Evolutionary conservation across 2,888 invertebrate genomes (phyloP), one percentile per base, ranked within the genome.

Genomic region (Amaurobius ferox): DNA sequence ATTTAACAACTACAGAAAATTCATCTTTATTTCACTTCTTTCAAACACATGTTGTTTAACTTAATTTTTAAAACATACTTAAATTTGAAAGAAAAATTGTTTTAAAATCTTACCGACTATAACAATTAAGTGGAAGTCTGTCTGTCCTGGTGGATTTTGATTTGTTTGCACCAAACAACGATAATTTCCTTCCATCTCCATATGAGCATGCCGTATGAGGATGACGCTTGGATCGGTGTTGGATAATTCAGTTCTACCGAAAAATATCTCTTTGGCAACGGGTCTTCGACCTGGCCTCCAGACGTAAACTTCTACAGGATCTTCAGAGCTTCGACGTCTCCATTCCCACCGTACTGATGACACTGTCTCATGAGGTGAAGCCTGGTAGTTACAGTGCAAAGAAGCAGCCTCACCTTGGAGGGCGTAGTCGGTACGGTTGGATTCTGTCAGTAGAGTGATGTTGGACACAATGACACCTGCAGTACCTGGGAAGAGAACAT

Each of bases 21-120:
- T n/a, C n/a, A n/a, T n/a, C n/a, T n/a, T n/a, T n/a, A n/a, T n/a
- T n/a, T n/a, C n/a, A n/a, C n/a, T n/a, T n/a, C n/a, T n/a, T n/a
- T n/a, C n/a, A n/a, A n/a, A n/a, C n/a, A n/a, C n/a, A n/a, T n/a
- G n/a, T n/a, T n/a, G n/a, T n/a, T n/a, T n/a, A n/a, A n/a, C n/a
- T n/a, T n/a, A n/a, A n/a, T n/a, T n/a, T n/a, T n/a, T n/a, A n/a
- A n/a, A n/a, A n/a, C n/a, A n/a, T n/a, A n/a, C n/a, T n/a, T n/a
- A n/a, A n/a, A n/a, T n/a, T n/a, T n/a, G n/a, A n/a, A n/a, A n/a
- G n/a, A n/a, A n/a, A n/a, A n/a, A n/a, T n/a, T n/a, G n/a, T n/a
- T n/a, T n/a, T n/a, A n/a, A n/a, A n/a, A n/a, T n/a, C 86, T 86
- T 55, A 86, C 86, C 86, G 23, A 86, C 86, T 44, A 86, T 79